Conservation (phyloP, 1,140 invertebrate genomes). For the Sarcophaga bullata region DNA sequence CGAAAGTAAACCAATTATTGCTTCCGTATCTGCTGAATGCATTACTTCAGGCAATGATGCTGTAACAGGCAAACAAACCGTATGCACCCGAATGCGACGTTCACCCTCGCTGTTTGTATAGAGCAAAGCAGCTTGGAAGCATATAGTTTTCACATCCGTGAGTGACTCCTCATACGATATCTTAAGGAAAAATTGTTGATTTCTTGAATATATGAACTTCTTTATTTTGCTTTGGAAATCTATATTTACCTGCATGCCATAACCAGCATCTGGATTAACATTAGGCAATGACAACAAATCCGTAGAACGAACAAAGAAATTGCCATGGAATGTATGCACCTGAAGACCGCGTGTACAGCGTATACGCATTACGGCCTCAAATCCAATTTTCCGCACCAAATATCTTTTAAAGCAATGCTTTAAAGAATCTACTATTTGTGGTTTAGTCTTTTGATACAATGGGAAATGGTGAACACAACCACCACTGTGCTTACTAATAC, state of each 20-base stretch:
- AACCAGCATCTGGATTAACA: slow-evolving; percentile 97
- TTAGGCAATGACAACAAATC: slow-evolving; percentile 96
- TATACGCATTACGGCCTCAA: slow-evolving; percentile 98
- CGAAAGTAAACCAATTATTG: slow-evolving; percentile 88
- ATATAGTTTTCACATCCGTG: slow-evolving; percentile 86
- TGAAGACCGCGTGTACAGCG: slow-evolving; percentile 91
- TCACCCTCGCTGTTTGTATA: slow-evolving; percentile 99
- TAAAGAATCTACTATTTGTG: slow-evolving; percentile 78
- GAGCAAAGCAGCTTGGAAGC: slow-evolving; percentile 97
- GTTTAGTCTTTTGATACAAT: slow-evolving; percentile 81
- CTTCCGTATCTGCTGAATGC: slow-evolving; percentile 93
- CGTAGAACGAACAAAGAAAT: slow-evolving; percentile 98
- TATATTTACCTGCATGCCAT: slow-evolving; percentile 95
- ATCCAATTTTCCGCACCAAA: slow-evolving; percentile 96
- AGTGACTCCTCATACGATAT: slow-evolving; percentile 83
- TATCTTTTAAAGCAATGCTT: slow-evolving; percentile 87
- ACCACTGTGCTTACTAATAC: slow-evolving; percentile 94
- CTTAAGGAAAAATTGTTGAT: slow-evolving; percentile 29
- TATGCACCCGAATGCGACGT: slow-evolving; percentile 96
- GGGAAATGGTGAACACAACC: slow-evolving; percentile 95
- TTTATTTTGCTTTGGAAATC: not conserved
- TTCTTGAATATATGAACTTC: not conserved
- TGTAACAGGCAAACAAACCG: slow-evolving; percentile 91
- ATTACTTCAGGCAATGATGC: slow-evolving; percentile 86
- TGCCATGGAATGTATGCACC: slow-evolving; percentile 99